phyloP scores from a whole-genome alignment of 2,888 invertebrate genomes.

The Clunio marinus region DNA sequence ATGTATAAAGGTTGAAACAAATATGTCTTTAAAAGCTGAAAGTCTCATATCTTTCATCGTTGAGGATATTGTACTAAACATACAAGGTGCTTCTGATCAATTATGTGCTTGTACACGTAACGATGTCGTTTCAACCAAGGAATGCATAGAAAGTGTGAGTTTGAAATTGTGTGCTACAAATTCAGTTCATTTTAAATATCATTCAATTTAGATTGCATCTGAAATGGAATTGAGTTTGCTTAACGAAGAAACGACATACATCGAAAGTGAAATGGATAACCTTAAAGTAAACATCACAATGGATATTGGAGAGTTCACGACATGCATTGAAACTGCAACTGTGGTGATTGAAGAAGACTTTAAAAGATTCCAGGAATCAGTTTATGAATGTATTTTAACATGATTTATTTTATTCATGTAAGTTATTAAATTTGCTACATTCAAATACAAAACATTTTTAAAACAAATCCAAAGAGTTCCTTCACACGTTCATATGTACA shows the following conservation, averaged over 20 bases:
- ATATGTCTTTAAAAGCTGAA: background rate
- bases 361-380: too few relatives aligned
- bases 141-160: background rate
- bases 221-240: background rate
- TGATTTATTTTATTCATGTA: too few relatives aligned
- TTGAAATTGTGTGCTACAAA: background rate
- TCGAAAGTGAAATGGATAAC: background rate
- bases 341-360: background rate
- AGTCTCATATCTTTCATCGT: conserved; percentile 4
- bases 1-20: background rate
- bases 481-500: too few relatives aligned
- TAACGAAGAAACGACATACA: background rate
- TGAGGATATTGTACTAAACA: background rate
- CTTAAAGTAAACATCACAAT: background rate
- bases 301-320: background rate
- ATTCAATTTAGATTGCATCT: background rate
- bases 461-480: too few relatives aligned
- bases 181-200: background rate
- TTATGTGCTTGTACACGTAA: background rate
- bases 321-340: background rate
- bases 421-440: too few relatives aligned
- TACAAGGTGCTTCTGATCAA: background rate
- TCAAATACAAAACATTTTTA: too few relatives aligned
- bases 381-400: too few relatives aligned
- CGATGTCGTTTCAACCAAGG: too few relatives aligned